A percentile compares a stretch with the other conserved stretches of the same genome.
These are phyloP conservation scores for Scrobipalpa costella DNA, from an alignment of 2,888 invertebrate genomes.

Conservation along the genomic window DNA sequence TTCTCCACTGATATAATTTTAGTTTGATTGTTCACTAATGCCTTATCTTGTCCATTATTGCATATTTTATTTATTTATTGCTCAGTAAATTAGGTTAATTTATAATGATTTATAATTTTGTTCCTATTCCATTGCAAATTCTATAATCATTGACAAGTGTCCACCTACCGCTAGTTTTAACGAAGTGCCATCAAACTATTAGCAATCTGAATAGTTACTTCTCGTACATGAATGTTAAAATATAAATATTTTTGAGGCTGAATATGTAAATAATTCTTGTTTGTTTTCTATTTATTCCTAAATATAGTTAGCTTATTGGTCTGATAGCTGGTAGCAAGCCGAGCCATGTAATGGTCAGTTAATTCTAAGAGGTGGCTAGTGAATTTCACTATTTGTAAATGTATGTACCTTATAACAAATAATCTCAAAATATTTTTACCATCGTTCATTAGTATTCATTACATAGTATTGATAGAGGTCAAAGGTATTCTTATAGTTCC, in stretches of 20 bases:
- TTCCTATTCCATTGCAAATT: constrained; percentile 59
- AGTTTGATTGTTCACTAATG: constrained; percentile 64
- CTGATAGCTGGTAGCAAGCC: constrained; percentile 39
- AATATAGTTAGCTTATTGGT: constrained; percentile 47
- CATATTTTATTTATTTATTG: constrained; percentile 75
- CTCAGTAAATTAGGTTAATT: constrained; percentile 55
- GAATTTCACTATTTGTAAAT: constrained; percentile 60
- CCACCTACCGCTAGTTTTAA: constrained; percentile 25
- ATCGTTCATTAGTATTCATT: background rate
- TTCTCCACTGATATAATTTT: constrained; percentile 36
- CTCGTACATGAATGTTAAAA: constrained; percentile 41
- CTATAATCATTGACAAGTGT: constrained; percentile 5
- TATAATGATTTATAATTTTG: constrained; percentile 38
- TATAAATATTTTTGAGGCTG: constrained; percentile 65
- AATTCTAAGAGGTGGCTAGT: constrained; percentile 50
- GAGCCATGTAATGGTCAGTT: constrained; percentile 61
- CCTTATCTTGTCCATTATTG: constrained; percentile 78
- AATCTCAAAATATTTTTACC: constrained; percentile 63
- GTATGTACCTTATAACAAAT: constrained; percentile 66
- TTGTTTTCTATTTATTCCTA: constrained; percentile 67
- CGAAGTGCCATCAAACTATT: constrained; percentile 33
- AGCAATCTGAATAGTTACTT: constrained; percentile 35
- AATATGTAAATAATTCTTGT: constrained; percentile 65
- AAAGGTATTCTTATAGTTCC: constrained; percentile 17
- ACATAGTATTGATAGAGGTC: constrained; percentile 2